Conservation (phyloP, 2,888 invertebrate species). For the Ferdinandea cuprea region DNA sequence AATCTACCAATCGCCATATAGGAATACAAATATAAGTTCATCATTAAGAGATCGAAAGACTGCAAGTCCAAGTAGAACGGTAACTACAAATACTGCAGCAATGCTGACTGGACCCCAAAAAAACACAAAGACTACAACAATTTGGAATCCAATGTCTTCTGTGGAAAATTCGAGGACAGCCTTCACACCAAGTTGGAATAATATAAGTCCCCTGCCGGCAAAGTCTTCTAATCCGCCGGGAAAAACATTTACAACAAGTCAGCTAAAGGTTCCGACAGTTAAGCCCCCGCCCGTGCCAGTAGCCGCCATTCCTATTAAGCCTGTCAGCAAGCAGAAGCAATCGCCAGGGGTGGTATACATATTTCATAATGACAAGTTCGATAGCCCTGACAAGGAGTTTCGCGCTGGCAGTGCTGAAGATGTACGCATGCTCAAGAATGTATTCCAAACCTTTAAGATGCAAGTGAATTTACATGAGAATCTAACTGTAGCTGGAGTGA, state of each 20-base stretch:
- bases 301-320: neutral
- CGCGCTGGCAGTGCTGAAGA: conserved; percentile 80
- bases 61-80: conserved; percentile 6
- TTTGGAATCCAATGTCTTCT: conserved; percentile 51
- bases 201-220: conserved; percentile 6
- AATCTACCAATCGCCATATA: conserved; percentile 57
- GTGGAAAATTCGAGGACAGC: conserved; percentile 26
- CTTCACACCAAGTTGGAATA: conserved; percentile 40
- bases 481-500: conserved; percentile 78
- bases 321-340: conserved; percentile 62
- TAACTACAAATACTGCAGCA: conserved; percentile 1
- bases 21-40: conserved; percentile 24
- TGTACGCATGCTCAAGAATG: conserved; percentile 77
- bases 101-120: conserved; percentile 3
- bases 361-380: conserved; percentile 81
- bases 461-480: conserved; percentile 78
- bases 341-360: conserved; percentile 80
- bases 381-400: conserved; percentile 77
- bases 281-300: conserved; percentile 1
- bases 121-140: conserved; percentile 1
- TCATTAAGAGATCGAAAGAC: conserved; percentile 40
- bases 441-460: conserved; percentile 79
- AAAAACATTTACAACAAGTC: neutral
- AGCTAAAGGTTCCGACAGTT: neutral
- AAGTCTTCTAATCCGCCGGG: conserved; percentile 11